phyloP scores from a whole-genome alignment of 2,113 vertebrate species.

The Antigone vipio region DNA sequence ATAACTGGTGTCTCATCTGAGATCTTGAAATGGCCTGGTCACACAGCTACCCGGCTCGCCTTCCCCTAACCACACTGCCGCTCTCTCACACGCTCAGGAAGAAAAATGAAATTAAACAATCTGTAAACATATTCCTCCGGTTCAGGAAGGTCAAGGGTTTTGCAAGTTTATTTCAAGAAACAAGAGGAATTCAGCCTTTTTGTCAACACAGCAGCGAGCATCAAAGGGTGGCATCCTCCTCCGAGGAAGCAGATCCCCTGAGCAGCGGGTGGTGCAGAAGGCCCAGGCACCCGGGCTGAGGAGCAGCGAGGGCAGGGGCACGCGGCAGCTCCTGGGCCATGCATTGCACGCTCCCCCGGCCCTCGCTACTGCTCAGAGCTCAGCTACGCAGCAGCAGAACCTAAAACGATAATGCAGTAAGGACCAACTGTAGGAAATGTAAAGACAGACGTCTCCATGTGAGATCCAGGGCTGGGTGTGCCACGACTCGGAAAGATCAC shows the following conservation, averaged over 20 bases:
- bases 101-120: neutral
- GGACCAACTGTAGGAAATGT: neutral
- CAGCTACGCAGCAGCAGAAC: neutral
- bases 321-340: neutral
- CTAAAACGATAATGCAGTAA: neutral
- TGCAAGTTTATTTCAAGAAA: slow-evolving; percentile 35
- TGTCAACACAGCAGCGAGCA: neutral
- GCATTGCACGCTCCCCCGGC: accelerated
- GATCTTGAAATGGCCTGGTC: neutral
- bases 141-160: slow-evolving; percentile 39
- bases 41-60: neutral
- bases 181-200: neutral
- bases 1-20: neutral
- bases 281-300: neutral
- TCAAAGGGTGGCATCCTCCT: neutral
- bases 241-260: neutral
- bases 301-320: accelerated
- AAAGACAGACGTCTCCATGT: neutral
- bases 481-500: accelerated
- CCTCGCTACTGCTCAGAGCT: neutral
- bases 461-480: neutral
- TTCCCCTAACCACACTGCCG: neutral
- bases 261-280: neutral
- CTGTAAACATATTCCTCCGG: slow-evolving; percentile 14
- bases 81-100: neutral